phyloP scores from a whole-genome alignment of 2,113 vertebrate genomes.

The Zosterops hypoxanthus region DNA sequence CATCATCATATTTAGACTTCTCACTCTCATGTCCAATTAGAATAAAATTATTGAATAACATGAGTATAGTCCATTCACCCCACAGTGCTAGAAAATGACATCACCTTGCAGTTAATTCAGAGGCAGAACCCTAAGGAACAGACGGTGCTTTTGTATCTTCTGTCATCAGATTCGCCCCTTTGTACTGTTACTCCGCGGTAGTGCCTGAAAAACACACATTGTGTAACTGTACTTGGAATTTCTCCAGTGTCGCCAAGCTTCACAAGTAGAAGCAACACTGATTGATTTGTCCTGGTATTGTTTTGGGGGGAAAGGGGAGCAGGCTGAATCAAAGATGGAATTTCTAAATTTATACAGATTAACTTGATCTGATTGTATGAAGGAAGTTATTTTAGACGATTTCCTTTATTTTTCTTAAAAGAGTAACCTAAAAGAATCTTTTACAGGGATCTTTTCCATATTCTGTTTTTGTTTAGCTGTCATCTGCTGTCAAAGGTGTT shows the following conservation, averaged over 20 bases:
- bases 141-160: neutral
- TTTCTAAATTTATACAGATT: slow-evolving; percentile 52
- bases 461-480: slow-evolving; percentile 61
- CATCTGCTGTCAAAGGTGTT: slow-evolving; percentile 57
- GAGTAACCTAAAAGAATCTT: slow-evolving; percentile 34
- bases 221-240: neutral
- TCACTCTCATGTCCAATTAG: neutral
- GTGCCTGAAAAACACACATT: neutral
- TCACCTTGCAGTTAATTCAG: neutral
- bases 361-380: slow-evolving; percentile 43
- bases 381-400: slow-evolving; percentile 60
- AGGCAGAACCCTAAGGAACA: neutral
- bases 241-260: neutral
- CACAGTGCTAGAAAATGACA: neutral
- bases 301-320: neutral
- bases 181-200: neutral
- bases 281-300: neutral
- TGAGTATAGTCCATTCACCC: neutral
- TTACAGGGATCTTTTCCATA: slow-evolving; percentile 47
- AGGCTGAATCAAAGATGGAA: slow-evolving; percentile 14
- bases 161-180: neutral
- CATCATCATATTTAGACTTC: neutral
- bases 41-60: neutral
- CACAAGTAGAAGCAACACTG: neutral
- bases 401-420: slow-evolving; percentile 47